phyloP scores from a whole-genome alignment of 2,113 vertebrate genomes.

The Struthio camelus region DNA sequence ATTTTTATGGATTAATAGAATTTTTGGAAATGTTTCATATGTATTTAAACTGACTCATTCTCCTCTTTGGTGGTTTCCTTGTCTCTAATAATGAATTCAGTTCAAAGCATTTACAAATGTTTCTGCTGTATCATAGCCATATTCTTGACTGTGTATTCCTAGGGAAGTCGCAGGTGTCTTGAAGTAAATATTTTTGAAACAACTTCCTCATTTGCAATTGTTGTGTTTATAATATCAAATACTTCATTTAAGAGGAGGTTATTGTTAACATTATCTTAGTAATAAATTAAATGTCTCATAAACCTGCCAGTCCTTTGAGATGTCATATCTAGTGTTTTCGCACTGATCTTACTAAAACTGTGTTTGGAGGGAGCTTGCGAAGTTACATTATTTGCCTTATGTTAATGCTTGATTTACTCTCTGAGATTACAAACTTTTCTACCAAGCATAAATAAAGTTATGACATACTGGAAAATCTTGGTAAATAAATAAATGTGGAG shows the following conservation, averaged over 20 bases:
- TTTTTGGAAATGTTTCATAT: background rate
- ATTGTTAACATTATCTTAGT: slow-evolving; percentile 27
- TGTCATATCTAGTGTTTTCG: slow-evolving; percentile 57
- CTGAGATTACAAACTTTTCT: slow-evolving; percentile 46
- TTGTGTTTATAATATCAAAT: slow-evolving; percentile 43
- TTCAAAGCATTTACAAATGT: slow-evolving; percentile 9
- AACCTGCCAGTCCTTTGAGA: slow-evolving; percentile 40
- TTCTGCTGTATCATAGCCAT: background rate
- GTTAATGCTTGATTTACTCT: slow-evolving; percentile 38
- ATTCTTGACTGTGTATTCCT: background rate
- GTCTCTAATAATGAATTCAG: background rate
- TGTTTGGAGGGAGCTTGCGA: slow-evolving; percentile 53
- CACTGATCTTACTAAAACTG: slow-evolving; percentile 58
- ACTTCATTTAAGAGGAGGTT: slow-evolving; percentile 34
- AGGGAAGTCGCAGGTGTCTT: slow-evolving; percentile 30
- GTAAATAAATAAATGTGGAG: slow-evolving; percentile 47
- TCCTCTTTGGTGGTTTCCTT: background rate
- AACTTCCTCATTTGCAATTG: slow-evolving; percentile 46
- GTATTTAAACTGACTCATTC: background rate
- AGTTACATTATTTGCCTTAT: slow-evolving; percentile 47
- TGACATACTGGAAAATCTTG: background rate
- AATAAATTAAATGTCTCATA: slow-evolving; percentile 42
- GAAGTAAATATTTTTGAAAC: slow-evolving; percentile 49
- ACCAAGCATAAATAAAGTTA: background rate
- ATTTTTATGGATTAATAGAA: background rate